Evolutionary conservation across 2,888 invertebrate species (phyloP), one percentile per base, ranked within the genome.

Genomic region (Cheilosia variabilis): DNA sequence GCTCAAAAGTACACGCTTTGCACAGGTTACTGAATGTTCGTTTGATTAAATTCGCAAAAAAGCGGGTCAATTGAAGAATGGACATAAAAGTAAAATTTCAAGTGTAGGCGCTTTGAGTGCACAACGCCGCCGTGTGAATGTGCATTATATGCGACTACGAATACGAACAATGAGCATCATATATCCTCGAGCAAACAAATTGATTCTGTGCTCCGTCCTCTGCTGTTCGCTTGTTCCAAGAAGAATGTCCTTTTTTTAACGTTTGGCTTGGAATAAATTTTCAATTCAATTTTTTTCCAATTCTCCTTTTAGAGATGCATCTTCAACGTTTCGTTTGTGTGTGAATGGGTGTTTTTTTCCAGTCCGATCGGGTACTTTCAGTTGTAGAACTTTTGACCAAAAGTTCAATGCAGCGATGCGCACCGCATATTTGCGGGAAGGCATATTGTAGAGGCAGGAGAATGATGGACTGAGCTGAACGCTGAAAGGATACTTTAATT

Each of bases 401-500:
- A 76, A 84, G 80, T 84, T 80, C 84, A 80, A 34, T 76, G 84
- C 73, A 84, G 65, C 84, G 79, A 75, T 80, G 84, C 60, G 80
- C 71, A 80, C 75, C 71, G 75, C 80, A 75, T 84, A 76, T 75
- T 84, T 84, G 84, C 71, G 75, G 57, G 34, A 13, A 24, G 34
- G 68, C 60, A n/a, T 50, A 31, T 17, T 52, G 63, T 31, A 41
- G 37, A 47, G 19, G 10, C 19, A 13, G 24, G 24, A 52, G 62
- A 65, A 63, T 79, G 79, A 79, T 75, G 57, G 69, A 84, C 83
- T 45, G 58, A 58, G 65, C 43, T 43, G 41, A 34, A 31, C 13
- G 37, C 55, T 80, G 80, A 84, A 84, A 76, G 80, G 84, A 84
- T 84, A 84, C 84, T 84, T 84, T 80, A 80, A 84, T 84, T 84